Evolutionary conservation across 1,140 invertebrate species (phyloP), one percentile per base, ranked within the genome.

Genomic region (Parapsyche elsis): DNA sequence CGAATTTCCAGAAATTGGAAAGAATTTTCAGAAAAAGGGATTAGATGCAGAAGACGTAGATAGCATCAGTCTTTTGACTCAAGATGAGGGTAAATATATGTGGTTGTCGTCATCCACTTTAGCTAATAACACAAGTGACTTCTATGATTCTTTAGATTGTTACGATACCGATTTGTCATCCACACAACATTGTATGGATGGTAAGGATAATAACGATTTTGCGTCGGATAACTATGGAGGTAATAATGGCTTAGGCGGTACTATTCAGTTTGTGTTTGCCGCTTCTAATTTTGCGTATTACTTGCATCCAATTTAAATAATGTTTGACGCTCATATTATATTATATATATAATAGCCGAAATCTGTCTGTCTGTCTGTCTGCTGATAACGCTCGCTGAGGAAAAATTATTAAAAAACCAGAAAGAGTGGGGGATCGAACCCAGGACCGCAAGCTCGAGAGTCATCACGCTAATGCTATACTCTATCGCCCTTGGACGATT

Each of bases 31-130:
- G 44, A 12, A 61, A 64, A 30, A 71, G 38, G 46, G 16, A 57
- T 9, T 80, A 53, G 45, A 76, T 16, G 73, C 30, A 16, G 61
- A 71, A 49, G 74, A 80, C 7, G 61, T 26, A 19, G 79, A 81
- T 76, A 74, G 76, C 44, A 79, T 80, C 38, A 78, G 77, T 61
- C 49, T 81, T 44, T 16, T 83, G 79, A 26, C 77, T 9, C 87
- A 88, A 80, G 88, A 87, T 85, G 87, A 89, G 87, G 89, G 88
- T 89, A 89, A 90, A 88, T 89, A 89, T 89, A 87, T 89, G 88
- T 89, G 89, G 88, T 89, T 90, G 84, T 86, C 88, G 38, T 78
- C 82, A n/a, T 78, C 82, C 7, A 80, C 80, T 5, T 49, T 83
- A 78, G 82, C 78, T 14, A 75, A 73, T 44, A 76, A 74, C 45